Evolutionary conservation across 2,888 invertebrate genomes (phyloP).

Genomic region (Chouioia cunea): DNA sequence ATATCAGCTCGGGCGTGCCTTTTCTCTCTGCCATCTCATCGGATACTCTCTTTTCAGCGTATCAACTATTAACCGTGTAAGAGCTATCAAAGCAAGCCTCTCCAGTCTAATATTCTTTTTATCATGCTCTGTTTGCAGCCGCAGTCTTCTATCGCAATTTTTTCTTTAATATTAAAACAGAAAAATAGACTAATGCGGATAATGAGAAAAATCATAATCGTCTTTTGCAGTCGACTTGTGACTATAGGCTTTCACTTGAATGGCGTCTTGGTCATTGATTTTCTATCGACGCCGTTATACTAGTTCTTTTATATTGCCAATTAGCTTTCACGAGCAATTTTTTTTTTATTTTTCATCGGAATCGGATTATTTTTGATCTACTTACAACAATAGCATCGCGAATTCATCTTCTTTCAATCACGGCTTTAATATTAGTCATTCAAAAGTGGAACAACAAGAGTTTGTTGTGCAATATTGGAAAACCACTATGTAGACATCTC

Average conservation of each 20-base stretch:
- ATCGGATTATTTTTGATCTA: too few species aligned
- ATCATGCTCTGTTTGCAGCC: constrained; percentile 44
- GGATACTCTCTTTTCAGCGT: constrained; percentile 15
- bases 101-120: constrained; percentile 26
- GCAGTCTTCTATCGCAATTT: background rate
- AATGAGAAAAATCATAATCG: constrained; percentile 31
- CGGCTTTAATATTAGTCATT: too few species aligned
- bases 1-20: constrained; percentile 62
- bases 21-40: constrained; percentile 48
- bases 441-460: too few species aligned
- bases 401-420: too few species aligned
- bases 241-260: constrained; percentile 29
- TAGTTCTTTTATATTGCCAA: too few species aligned
- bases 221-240: constrained; percentile 16
- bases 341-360: too few species aligned
- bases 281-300: too few species aligned
- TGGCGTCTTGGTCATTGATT: background rate
- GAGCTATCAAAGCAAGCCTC: constrained; percentile 55
- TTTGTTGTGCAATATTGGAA: too few species aligned
- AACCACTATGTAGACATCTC: too few species aligned
- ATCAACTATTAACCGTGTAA: constrained; percentile 14
- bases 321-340: too few species aligned
- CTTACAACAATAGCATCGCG: too few species aligned
- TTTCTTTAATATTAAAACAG: constrained; percentile 11
- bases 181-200: constrained; percentile 7